phyloP scores from a whole-genome alignment of 2,113 vertebrate genomes.

The Sula dactylatra region DNA sequence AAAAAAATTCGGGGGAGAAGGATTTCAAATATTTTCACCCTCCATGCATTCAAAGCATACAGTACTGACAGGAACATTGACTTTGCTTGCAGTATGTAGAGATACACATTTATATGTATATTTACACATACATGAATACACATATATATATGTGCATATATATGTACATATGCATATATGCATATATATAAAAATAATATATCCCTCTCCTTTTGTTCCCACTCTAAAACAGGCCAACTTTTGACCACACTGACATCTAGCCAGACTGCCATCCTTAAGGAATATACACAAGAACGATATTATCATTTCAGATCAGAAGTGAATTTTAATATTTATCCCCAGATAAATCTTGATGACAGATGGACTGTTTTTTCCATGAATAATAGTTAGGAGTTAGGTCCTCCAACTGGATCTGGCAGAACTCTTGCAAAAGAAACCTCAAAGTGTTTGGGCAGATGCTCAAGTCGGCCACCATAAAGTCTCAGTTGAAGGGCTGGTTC shows the following conservation, averaged over 20 bases:
- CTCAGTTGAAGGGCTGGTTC: not conserved
- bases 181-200: not conserved
- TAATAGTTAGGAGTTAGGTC: not conserved
- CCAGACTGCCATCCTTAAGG: not conserved
- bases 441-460: not conserved
- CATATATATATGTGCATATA: not conserved
- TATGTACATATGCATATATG: no score
- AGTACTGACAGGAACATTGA: not conserved
- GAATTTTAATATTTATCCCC: not conserved
- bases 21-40: not conserved
- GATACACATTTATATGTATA: not conserved
- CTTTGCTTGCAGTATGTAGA: not conserved
- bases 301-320: not conserved
- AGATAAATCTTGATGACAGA: conserved; percentile 26
- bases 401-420: not conserved
- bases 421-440: not conserved
- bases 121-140: not conserved
- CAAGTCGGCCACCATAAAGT: not conserved
- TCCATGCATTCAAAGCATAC: not conserved
- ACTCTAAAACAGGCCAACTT: not conserved
- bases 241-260: not conserved
- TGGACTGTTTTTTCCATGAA: not conserved
- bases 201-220: not conserved
- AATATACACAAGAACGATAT: not conserved
- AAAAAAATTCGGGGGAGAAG: not conserved